Evolutionary conservation across 37 sponge, comb jelly and placozoan species (phyloP).

Genomic region (Geodia barretti): DNA sequence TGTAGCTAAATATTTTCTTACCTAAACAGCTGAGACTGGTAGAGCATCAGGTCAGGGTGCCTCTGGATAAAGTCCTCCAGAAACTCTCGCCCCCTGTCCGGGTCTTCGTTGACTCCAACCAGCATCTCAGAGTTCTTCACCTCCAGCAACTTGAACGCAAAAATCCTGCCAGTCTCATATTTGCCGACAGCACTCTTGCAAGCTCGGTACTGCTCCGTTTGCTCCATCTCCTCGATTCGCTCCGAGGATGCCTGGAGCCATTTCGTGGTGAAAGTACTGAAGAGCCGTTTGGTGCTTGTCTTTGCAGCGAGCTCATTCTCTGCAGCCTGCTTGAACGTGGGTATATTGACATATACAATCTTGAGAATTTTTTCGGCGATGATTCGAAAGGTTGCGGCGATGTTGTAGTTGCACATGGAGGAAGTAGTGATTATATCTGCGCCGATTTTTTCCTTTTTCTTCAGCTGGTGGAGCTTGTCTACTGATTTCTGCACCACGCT

Average conservation of each 20-base stretch:
- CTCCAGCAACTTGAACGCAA: constrained; percentile 32
- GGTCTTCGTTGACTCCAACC: no score
- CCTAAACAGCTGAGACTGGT: no score
- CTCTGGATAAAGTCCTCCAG: no score
- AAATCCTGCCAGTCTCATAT: constrained; percentile 22
- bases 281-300: background rate
- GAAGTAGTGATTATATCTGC: constrained; percentile 41
- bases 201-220: constrained; percentile 31
- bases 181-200: constrained; percentile 22
- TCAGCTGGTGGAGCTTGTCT: constrained; percentile 12
- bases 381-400: constrained; percentile 30
- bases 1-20: no score
- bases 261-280: constrained; percentile 28
- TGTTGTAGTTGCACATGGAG: constrained; percentile 38
- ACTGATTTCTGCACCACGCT: background rate
- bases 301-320: background rate
- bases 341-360: background rate
- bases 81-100: no score
- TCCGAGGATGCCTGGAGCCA: constrained; percentile 10
- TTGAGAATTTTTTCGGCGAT: constrained; percentile 26
- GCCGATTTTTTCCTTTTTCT: constrained; percentile 15
- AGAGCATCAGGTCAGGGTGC: no score
- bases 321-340: constrained; percentile 18
- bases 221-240: constrained; percentile 21
- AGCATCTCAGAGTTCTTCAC: constrained; percentile 5